Base-by-base conservation (phyloP, 2,113 vertebrate species). In the Cebidichthys violaceus region DNA sequence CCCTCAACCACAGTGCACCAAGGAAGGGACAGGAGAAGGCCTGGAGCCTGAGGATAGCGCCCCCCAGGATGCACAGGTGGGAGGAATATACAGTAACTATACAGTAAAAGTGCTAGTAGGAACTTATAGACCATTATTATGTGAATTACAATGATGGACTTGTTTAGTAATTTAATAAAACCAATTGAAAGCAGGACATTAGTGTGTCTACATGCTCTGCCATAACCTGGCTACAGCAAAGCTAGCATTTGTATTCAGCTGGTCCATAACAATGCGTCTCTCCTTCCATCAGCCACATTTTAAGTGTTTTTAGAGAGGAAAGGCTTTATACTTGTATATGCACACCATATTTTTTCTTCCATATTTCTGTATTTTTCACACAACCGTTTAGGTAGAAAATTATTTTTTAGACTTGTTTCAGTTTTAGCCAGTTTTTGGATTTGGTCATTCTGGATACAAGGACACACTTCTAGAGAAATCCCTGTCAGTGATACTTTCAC, bases 1-100 rank as follows among this genome's bases (percentile, higher is more conserved):
- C 78, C 90, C 91, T 73, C 94, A 92, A 80, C 90, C 88, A 79
- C 90, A 93, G 85, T 91, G 93, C 78, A 91, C 90, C 72, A 91
- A 88, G 82, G 94, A 94, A 83, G 90, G 90, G 3, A 89, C 89
- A 35, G 93, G 92, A 84, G 93, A 95, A 11, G 72, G 72, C 81
- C 77, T 79, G 43, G 95, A 95, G 70, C 86, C 86, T 1, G 95
- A 96, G 15, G 94, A 95, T 24, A 87, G 86, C 86, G 54, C 92
- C 66, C 70, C 90, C 35, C 95, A 94, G 78, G 95, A 96, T 79
- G 82, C 94, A 82, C 95, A 94, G 93, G 95, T 95, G 61, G 33
- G 72, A 74, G 22, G 17, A 66, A 24, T 20, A 59, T 39, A 57
- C 24, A 55, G 54, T 27, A 13, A 66, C 20, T 18, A 59, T 37